Conservation (phyloP, 2,888 invertebrate genomes). For the Ctena decussata region DNA sequence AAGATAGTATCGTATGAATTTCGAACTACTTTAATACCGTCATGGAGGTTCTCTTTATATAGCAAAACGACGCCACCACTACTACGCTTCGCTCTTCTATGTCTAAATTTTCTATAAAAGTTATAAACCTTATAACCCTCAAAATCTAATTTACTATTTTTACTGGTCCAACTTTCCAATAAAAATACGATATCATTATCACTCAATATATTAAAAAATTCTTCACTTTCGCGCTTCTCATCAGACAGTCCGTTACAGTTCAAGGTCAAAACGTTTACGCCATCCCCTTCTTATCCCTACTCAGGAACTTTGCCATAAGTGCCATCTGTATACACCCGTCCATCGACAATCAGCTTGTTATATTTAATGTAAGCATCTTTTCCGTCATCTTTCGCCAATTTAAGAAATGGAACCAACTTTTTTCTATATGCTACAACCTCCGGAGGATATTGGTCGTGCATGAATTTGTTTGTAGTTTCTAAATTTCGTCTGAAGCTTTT, state of each 20-base stretch:
- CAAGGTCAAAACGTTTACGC: constrained; percentile 20
- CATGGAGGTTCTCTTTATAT: neutral
- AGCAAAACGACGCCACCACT: neutral
- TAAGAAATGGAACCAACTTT: constrained; percentile 1
- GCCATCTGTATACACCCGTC: constrained; percentile 17
- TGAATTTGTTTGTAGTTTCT: neutral
- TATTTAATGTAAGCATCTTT: constrained; percentile 26
- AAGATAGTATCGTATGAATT: constrained; percentile 36
- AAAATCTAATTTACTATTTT: neutral
- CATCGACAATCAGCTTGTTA: constrained; percentile 25
- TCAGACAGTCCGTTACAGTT: constrained; percentile 16
- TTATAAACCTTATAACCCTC: too few relatives aligned
- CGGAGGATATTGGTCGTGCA: constrained; percentile 29
- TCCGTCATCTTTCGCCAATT: constrained; percentile 1
- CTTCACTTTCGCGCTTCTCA: neutral
- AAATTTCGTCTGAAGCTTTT: neutral
- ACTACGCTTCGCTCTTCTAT: neutral
- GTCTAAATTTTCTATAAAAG: constrained; percentile 5
- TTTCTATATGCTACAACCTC: constrained; percentile 10
- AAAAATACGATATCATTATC: neutral
- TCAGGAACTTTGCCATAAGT: constrained; percentile 20
- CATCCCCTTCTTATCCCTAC: constrained; percentile 9
- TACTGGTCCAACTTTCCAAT: neutral
- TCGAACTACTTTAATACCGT: neutral
- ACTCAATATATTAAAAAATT: neutral